A percentile compares a stretch with the other conserved stretches of the same genome.
Conservation (phyloP, 2,888 invertebrate species). For the Agonopterix arenella region DNA sequence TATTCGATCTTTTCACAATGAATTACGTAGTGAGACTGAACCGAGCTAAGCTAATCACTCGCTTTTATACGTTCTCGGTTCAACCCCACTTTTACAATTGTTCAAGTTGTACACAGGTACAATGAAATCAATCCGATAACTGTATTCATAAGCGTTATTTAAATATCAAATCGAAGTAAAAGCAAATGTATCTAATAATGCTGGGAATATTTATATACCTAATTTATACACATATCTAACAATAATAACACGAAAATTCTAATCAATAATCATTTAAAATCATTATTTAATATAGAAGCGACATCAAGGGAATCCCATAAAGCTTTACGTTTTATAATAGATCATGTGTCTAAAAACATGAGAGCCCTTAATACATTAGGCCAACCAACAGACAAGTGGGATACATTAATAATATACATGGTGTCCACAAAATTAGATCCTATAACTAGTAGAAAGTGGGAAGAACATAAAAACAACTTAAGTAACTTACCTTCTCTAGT, state of each 20-base stretch:
- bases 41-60: too few species aligned
- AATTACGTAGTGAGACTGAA: too few species aligned
- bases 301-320: slow-evolving; percentile 3
- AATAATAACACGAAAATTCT: slow-evolving; percentile 7
- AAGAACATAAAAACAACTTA: slow-evolving; percentile 6
- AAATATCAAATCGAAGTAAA: too few species aligned
- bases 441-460: slow-evolving; percentile 15
- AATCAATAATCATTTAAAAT: slow-evolving; percentile 9
- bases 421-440: slow-evolving; percentile 13
- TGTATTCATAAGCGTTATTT: too few species aligned
- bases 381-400: slow-evolving; percentile 16
- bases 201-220: too few species aligned
- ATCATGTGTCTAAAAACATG: slow-evolving; percentile 17
- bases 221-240: too few species aligned
- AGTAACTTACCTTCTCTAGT: slow-evolving; percentile 8
- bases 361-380: slow-evolving; percentile 18
- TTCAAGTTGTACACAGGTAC: too few species aligned
- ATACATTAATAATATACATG: slow-evolving; percentile 14
- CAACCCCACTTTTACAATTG: too few species aligned
- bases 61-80: too few species aligned
- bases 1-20: too few species aligned
- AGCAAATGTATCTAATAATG: too few species aligned
- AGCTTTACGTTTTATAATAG: slow-evolving; percentile 7
- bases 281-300: slow-evolving; percentile 7
- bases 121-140: too few species aligned